Evolutionary conservation across 2,888 invertebrate genomes (phyloP).

Genomic region (Pyrgus malvae): DNA sequence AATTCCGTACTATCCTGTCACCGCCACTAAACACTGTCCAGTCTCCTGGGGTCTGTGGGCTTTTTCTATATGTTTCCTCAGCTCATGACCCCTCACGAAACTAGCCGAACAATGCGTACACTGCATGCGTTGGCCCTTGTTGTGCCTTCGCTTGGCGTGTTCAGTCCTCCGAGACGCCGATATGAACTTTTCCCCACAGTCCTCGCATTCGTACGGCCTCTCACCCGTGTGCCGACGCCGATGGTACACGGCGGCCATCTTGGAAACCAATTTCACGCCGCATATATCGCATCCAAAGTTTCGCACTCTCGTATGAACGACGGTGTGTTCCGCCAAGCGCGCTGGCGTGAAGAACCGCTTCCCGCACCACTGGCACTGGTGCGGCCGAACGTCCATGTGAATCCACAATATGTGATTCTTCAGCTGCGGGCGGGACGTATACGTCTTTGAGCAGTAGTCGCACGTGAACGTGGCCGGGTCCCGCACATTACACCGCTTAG

Average conservation of each 20-base stretch:
- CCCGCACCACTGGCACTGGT: conserved; percentile 76
- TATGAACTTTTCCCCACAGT: conserved; percentile 67
- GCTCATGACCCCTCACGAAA: conserved; percentile 59
- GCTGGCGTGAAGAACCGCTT: conserved; percentile 77
- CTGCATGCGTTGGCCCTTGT: conserved; percentile 53
- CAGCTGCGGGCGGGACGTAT: conserved; percentile 61
- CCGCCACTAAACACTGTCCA: neutral
- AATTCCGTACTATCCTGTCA: neutral
- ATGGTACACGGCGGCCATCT: conserved; percentile 73
- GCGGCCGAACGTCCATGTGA: conserved; percentile 71
- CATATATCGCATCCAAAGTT: conserved; percentile 80
- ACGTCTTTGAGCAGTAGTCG: conserved; percentile 64
- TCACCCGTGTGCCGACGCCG: conserved; percentile 73
- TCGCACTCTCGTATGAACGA: conserved; percentile 76
- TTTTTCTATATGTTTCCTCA: conserved; percentile 58
- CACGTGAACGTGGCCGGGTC: conserved; percentile 67
- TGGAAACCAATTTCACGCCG: conserved; percentile 66
- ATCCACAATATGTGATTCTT: conserved; percentile 76
- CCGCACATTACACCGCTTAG: conserved; percentile 59
- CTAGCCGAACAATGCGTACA: conserved; percentile 53
- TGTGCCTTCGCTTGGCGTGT: conserved; percentile 66
- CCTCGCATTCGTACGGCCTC: conserved; percentile 65
- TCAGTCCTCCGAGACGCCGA: conserved; percentile 68
- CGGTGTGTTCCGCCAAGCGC: conserved; percentile 73
- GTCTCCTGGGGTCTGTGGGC: conserved; percentile 41